phyloP scores from a whole-genome alignment of 2,797 vertebrate genomes.

The Schizothorax lantsangensis region DNA sequence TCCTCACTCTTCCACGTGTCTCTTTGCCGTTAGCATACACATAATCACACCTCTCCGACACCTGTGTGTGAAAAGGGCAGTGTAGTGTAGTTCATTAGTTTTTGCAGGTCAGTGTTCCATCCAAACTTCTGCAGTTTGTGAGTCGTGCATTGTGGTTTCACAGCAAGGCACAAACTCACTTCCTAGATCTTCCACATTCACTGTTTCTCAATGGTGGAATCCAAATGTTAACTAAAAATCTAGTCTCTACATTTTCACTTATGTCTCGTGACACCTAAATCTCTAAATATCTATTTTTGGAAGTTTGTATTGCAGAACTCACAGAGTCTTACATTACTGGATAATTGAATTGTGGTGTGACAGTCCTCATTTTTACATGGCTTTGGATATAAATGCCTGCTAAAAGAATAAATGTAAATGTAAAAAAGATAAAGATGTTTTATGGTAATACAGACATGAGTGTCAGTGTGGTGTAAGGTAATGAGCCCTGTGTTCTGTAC shows the following conservation, averaged over 20 bases:
- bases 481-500: conserved; percentile 38
- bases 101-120: neutral
- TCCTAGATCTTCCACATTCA: neutral
- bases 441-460: conserved; percentile 22
- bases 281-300: neutral
- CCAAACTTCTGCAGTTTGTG: neutral
- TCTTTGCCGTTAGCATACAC: conserved; percentile 93
- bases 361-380: neutral
- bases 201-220: neutral
- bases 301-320: neutral
- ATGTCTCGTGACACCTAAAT: neutral
- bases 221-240: neutral
- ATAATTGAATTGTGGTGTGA: neutral
- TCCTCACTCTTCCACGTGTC: conserved; percentile 84
- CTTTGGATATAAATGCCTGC: neutral
- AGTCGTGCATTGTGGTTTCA: neutral
- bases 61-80: conserved; percentile 70
- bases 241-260: neutral
- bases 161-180: neutral
- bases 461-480: conserved; percentile 16
- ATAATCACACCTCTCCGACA: conserved; percentile 91
- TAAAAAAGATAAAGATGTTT: neutral
- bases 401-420: conserved; percentile 3
- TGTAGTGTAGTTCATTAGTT: neutral
- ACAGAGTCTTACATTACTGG: neutral